phyloP scores from a whole-genome alignment of 1,140 invertebrate genomes.

The Apis dorsata region DNA sequence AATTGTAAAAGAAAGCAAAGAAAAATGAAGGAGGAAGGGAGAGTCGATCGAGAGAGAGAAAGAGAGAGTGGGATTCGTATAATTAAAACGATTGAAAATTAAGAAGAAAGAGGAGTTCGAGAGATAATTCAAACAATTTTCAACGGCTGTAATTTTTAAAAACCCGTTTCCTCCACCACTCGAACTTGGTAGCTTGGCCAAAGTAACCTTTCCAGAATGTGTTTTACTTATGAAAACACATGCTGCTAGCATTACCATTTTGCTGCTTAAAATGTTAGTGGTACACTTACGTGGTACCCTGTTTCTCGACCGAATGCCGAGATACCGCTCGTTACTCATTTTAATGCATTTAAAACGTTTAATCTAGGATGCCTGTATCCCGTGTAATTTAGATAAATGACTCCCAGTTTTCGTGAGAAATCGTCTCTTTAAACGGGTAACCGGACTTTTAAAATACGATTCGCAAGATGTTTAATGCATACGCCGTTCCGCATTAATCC shows the following conservation, averaged over 20 bases:
- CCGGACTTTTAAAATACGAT: neutral
- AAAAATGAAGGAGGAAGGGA: neutral
- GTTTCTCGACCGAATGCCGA: neutral
- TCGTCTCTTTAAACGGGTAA: neutral
- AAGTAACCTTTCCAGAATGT: neutral
- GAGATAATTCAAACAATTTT: constrained; percentile 29
- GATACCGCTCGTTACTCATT: constrained; percentile 4
- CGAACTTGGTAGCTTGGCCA: neutral
- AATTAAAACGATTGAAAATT: constrained; percentile 37
- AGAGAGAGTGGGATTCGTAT: neutral
- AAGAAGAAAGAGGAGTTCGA: neutral
- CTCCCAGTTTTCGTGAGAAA: neutral
- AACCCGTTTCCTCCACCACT: neutral
- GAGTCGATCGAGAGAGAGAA: too few relatives aligned
- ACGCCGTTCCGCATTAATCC: neutral
- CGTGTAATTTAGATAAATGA: constrained; percentile 7
- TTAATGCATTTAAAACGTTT: constrained; percentile 4
- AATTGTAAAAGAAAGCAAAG: neutral
- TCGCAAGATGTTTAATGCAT: neutral
- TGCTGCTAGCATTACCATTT: neutral
- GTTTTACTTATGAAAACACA: constrained; percentile 17
- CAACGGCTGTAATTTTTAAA: constrained; percentile 31
- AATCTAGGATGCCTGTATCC: neutral
- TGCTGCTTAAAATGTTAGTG: constrained; percentile 16
- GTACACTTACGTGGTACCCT: neutral